These are phyloP conservation scores for Parazoanthus swiftii DNA, from an alignment of 92 coral and sea anemone genomes.

Conservation along the genomic window DNA sequence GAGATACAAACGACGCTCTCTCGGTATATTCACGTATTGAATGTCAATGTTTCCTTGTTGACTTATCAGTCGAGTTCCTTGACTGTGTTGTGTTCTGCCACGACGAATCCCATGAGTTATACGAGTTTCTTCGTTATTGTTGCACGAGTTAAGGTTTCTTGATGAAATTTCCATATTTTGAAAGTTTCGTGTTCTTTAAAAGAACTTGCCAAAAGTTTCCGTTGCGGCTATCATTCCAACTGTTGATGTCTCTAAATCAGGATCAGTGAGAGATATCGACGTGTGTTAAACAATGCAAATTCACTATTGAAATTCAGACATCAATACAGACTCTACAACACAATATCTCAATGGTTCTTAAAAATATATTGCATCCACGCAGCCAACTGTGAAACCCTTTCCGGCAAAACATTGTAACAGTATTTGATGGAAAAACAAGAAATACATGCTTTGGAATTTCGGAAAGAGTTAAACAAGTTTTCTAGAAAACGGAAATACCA, in stretches of 20 bases:
- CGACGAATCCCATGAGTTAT: not conserved
- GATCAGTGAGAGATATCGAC: not conserved
- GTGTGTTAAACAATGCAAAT: not conserved
- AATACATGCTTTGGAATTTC: not conserved
- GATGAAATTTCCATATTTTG: not conserved
- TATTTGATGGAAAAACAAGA: too few relatives aligned
- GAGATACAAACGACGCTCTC: slow-evolving; percentile 60
- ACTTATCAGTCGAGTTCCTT: slow-evolving; percentile 65
- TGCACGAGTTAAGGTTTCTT: not conserved
- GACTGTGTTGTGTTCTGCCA: slow-evolving; percentile 1
- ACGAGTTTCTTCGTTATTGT: not conserved
- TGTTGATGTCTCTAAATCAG: not conserved
- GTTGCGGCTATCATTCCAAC: not conserved
- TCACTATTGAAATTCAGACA: too few relatives aligned
- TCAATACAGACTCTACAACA: not conserved
- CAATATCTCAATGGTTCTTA: too few relatives aligned
- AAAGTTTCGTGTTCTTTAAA: not conserved
- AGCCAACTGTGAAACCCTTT: not conserved
- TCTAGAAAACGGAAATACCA: not conserved
- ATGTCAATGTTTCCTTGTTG: slow-evolving; percentile 71
- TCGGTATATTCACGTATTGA: slow-evolving; percentile 67
- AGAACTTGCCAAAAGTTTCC: not conserved
- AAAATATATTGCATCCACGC: not conserved
- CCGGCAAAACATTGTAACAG: not conserved
- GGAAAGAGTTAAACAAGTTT: not conserved